phyloP scores from a whole-genome alignment of 1,140 invertebrate species.

The Pseudomyrmex cubaensis region DNA sequence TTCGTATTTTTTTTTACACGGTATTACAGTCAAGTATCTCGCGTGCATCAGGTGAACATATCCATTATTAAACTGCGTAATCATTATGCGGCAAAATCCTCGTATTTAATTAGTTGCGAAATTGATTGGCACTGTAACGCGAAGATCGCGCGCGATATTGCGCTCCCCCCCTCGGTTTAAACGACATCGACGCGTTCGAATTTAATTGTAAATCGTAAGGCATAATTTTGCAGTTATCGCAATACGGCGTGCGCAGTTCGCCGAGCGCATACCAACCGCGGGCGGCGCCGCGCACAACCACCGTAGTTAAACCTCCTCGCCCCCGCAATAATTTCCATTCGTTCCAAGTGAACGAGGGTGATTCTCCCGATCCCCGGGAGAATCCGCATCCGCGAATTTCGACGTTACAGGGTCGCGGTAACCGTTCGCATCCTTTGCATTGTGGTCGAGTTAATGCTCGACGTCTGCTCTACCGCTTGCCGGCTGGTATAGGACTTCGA shows the following conservation, averaged over 20 bases:
- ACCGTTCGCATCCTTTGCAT: slow-evolving; percentile 30
- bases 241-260: slow-evolving; percentile 10
- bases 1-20: slow-evolving; percentile 3
- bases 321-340: slow-evolving; percentile 29
- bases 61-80: slow-evolving; percentile 42
- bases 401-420: slow-evolving; percentile 1
- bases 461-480: slow-evolving; percentile 26
- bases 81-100: background rate
- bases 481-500: slow-evolving; percentile 44
- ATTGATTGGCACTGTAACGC: slow-evolving; percentile 29
- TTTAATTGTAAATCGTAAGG: slow-evolving; percentile 47
- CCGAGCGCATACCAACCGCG: slow-evolving; percentile 33
- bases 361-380: background rate
- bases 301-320: background rate
- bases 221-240: slow-evolving; percentile 54
- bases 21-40: background rate
- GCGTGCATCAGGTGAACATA: slow-evolving; percentile 15
- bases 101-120: slow-evolving; percentile 41
- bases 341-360: slow-evolving; percentile 21
- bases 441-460: slow-evolving; percentile 44
- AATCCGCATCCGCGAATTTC: slow-evolving; percentile 39
- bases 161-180: background rate
- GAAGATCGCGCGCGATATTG: background rate
- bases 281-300: background rate
- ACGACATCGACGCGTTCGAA: slow-evolving; percentile 15